phyloP scores from a whole-genome alignment of 1,140 invertebrate genomes.

The Oncopeltus fasciatus region DNA sequence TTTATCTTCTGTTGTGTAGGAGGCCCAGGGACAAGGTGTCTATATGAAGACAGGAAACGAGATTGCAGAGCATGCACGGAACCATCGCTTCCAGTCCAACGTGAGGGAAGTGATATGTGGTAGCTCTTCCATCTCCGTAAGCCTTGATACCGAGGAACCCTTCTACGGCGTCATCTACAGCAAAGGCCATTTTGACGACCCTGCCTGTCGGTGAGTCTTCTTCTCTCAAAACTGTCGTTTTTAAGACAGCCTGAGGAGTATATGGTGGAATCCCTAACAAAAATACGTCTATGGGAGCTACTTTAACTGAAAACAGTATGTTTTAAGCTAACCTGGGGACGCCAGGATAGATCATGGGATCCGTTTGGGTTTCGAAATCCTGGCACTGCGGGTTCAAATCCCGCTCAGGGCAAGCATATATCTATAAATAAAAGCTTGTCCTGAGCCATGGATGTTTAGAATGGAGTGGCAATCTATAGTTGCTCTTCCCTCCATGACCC shows the following conservation, averaged over 20 bases:
- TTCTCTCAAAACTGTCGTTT: neutral
- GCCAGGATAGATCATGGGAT: too few species aligned
- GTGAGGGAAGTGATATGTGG: constrained; percentile 49
- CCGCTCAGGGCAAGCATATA: too few species aligned
- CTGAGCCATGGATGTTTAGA: too few species aligned
- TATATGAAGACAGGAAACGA: constrained; percentile 13
- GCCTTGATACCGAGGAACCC: constrained; percentile 43
- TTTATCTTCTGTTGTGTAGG: constrained; percentile 4
- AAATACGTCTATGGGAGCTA: neutral
- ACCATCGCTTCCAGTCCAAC: constrained; percentile 28
- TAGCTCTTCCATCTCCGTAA: constrained; percentile 41
- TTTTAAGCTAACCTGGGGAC: too few species aligned
- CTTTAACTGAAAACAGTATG: neutral
- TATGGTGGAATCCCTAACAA: neutral
- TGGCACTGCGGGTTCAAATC: too few species aligned
- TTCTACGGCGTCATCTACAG: constrained; percentile 61
- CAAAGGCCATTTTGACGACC: constrained; percentile 48
- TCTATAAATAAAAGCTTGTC: too few species aligned
- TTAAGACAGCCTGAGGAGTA: neutral
- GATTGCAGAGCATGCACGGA: constrained; percentile 16
- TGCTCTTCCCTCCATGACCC: too few species aligned
- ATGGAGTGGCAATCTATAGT: too few species aligned
- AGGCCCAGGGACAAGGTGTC: constrained; percentile 16
- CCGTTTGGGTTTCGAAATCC: too few species aligned
- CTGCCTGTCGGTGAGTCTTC: constrained; percentile 47